Conservation (phyloP, 2,113 vertebrate species). For the Cacatua alba region DNA sequence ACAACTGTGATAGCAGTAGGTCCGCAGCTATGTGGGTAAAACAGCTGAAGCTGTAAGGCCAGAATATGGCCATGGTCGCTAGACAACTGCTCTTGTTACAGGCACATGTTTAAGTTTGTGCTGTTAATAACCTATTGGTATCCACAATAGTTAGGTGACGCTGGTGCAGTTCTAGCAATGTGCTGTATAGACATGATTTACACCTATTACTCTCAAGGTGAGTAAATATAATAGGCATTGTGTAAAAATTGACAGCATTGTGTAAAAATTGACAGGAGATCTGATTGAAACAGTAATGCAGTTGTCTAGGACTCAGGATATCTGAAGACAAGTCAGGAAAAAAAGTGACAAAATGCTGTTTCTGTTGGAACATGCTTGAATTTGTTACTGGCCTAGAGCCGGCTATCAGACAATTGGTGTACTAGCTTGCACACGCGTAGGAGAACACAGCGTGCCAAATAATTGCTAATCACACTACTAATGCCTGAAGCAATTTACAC, state of each 20-base stretch:
- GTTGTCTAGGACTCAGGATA: background rate
- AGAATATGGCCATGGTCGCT: background rate
- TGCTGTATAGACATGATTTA: background rate
- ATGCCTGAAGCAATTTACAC: background rate
- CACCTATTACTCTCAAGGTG: background rate
- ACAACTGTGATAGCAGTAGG: background rate
- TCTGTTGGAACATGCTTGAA: background rate
- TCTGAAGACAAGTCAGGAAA: background rate
- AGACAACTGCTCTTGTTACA: background rate
- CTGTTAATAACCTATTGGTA: background rate
- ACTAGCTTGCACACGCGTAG: background rate
- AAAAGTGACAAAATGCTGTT: background rate
- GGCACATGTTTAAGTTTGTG: background rate
- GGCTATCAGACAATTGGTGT: background rate
- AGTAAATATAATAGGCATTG: background rate
- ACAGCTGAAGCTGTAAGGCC: background rate
- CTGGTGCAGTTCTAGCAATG: background rate
- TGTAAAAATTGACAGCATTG: background rate
- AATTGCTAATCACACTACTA: background rate
- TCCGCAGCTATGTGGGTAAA: background rate
- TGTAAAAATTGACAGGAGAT: background rate
- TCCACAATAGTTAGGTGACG: background rate
- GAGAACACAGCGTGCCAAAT: background rate
- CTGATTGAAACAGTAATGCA: background rate
- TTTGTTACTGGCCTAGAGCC: background rate